Base-by-base conservation (phyloP, 1,140 invertebrate genomes). In the Bactericera cockerelli region DNA sequence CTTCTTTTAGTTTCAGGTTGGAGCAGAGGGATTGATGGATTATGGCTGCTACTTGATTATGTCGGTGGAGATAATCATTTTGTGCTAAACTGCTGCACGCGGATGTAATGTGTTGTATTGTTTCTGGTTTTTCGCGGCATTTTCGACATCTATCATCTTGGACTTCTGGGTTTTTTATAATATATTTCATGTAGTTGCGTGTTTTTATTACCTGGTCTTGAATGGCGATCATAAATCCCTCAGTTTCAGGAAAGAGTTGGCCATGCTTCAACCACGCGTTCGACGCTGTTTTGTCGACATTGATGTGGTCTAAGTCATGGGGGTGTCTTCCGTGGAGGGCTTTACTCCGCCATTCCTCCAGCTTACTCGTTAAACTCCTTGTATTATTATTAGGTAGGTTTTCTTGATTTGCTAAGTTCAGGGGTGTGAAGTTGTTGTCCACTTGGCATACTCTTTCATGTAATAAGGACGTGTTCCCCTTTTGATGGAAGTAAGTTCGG, bases 151-250 rank as follows among this genome's bases (percentile, higher is more conserved):
- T 6, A n/a, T n/a, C n/a, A 22, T 56, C 55, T 49, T 16, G 4
- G 42, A n/a, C 22, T 22, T 60, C 56, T 10, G 24, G 13, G 13
- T 65, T 62, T 59, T 64, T 65, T n/a, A 67, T 59, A 14, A 68
- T 65, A 31, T 64, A 21, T 63, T 66, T 67, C 49, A 25, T 57
- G 36, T 65, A 65, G 28, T 66, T 65, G 58, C 28, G 60, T 1
- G 65, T 68, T n/a, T 63, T 62, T 6, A 67, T 64, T 0, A 68
- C 59, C 33, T 68, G 63, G 28, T 69, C 67, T 26, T 69, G 67
- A 10, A 68, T 67, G 1, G 66, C 65, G 21, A 65, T 54, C 21
- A 67, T 60, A 21, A 65, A 67, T 11, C 64, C 61, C 31, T 66
- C 64, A 3, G 61, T 64, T 62, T 63, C 63, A 33, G 62, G 55